Conservation (phyloP, 2,888 invertebrate species). For the Danaus chrysippus region DNA sequence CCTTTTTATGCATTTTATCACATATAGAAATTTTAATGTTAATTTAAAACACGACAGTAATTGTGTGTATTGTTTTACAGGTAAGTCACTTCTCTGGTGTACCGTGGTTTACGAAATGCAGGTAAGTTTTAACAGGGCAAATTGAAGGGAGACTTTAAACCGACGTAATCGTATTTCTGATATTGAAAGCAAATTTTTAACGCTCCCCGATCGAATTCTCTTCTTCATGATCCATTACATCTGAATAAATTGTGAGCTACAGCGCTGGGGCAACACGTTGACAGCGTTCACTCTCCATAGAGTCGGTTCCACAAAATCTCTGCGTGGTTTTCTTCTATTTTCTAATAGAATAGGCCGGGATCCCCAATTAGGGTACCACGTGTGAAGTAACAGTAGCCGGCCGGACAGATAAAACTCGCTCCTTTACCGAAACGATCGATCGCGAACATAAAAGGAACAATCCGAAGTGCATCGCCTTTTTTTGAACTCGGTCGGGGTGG, state of each 20-base stretch:
- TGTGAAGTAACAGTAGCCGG: slow-evolving; percentile 61
- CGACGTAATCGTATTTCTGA: background rate
- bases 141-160: background rate
- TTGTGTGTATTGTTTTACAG: background rate
- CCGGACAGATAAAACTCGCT: slow-evolving; percentile 71
- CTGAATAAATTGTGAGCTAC: slow-evolving; percentile 13
- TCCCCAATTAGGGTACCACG: slow-evolving; percentile 67
- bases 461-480: slow-evolving; percentile 77
- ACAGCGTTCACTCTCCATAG: slow-evolving; percentile 7
- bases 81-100: background rate
- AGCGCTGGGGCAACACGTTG: background rate
- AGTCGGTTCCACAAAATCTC: slow-evolving; percentile 26
- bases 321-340: slow-evolving; percentile 37
- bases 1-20: background rate
- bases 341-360: slow-evolving; percentile 50
- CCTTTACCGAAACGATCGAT: slow-evolving; percentile 77
- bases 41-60: background rate
- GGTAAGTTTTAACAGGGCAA: background rate
- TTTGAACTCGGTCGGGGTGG: slow-evolving; percentile 61
- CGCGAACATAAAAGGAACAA: slow-evolving; percentile 77
- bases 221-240: slow-evolving; percentile 7
- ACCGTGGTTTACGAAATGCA: background rate
- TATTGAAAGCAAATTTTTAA: slow-evolving; percentile 2
- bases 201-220: background rate
- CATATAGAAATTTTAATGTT: background rate